Conservation (phyloP, 2,888 invertebrate genomes). For the Platypus cylindrus region DNA sequence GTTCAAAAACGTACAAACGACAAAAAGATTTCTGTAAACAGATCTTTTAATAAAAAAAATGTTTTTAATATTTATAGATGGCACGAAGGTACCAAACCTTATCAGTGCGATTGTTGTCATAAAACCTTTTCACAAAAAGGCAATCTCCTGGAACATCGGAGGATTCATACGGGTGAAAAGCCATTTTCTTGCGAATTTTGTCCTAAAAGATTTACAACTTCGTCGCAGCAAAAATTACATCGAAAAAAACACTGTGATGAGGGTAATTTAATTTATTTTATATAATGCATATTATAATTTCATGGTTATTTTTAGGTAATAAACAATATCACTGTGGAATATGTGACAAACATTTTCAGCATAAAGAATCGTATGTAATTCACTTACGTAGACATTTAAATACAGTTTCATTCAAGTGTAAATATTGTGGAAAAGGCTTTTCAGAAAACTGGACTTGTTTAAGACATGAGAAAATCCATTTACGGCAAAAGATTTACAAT, state of each 20-base stretch:
- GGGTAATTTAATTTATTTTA: not conserved
- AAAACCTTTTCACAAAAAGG: slow-evolving; percentile 68
- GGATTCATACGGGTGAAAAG: slow-evolving; percentile 66
- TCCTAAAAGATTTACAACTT: slow-evolving; percentile 57
- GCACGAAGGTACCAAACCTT: slow-evolving; percentile 59
- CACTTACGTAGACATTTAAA: slow-evolving; percentile 55
- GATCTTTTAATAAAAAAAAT: not conserved
- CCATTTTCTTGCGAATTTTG: slow-evolving; percentile 60
- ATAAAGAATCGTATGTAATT: slow-evolving; percentile 49
- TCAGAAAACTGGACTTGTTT: slow-evolving; percentile 51
- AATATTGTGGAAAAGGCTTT: slow-evolving; percentile 44
- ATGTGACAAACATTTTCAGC: slow-evolving; percentile 45
- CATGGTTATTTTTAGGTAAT: slow-evolving; percentile 26
- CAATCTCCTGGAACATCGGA: slow-evolving; percentile 61
- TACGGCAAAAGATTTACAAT: slow-evolving; percentile 55
- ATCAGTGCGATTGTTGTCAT: slow-evolving; percentile 51
- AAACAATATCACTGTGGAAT: slow-evolving; percentile 46
- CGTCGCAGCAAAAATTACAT: slow-evolving; percentile 58
- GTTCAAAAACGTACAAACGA: too few species aligned
- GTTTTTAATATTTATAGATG: slow-evolving; percentile 26
- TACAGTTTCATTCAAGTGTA: slow-evolving; percentile 51
- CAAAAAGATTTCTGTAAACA: too few species aligned
- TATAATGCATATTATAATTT: slow-evolving; percentile 1
- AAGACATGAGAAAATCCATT: slow-evolving; percentile 51
- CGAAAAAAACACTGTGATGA: slow-evolving; percentile 45